Evolutionary conservation across 2,797 vertebrate species (phyloP), one percentile per base, ranked within the genome.

Genomic region (Cirrhinus molitorella): DNA sequence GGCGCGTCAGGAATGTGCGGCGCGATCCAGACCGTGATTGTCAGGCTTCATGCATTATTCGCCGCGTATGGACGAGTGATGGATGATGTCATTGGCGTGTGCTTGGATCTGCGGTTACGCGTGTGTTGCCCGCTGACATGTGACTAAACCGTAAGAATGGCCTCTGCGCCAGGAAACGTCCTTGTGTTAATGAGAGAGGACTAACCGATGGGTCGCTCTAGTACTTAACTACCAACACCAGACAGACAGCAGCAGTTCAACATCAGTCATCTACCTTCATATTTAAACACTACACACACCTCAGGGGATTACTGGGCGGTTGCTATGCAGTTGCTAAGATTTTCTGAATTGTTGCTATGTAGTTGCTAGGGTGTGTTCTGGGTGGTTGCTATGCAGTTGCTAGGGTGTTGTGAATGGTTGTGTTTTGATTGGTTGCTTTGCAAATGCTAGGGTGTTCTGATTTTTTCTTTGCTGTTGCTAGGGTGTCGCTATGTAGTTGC

Each of bases 121-220:
- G 23, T 40, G 43, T 87, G 73, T n/a, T n/a, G 67, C 87, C 79
- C 61, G 55, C 61, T 83, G 87, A 81, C 88, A 85, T 89, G 81
- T 74, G 83, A 70, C 86, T 90, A 89, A 90, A 85, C 68, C 68
- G 43, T 87, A 88, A 87, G 53, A 86, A 89, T 88, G 75, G 74
- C 79, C 80, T n/a, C 75, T 80, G 53, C 61, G 65, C 83, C 85
- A 81, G 25, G 21, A 51, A 21, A 57, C 25, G 83, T 82, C 87
- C 83, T 87, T 86, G 82, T 61, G 79, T 79, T 84, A 40, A 87
- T 88, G 71, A 21, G 59, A 79, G 40, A 73, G 37, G 71, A 66
- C 78, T 28, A 73, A 73, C 67, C 57, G 17, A 76, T 17, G 68
- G 2, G 51, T 71, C 8, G 11, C 23, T 74, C 74, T 51, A 3